These are phyloP conservation scores for Pediacus dermestoides DNA, from an alignment of 2,888 invertebrate genomes.

Conservation along the genomic window DNA sequence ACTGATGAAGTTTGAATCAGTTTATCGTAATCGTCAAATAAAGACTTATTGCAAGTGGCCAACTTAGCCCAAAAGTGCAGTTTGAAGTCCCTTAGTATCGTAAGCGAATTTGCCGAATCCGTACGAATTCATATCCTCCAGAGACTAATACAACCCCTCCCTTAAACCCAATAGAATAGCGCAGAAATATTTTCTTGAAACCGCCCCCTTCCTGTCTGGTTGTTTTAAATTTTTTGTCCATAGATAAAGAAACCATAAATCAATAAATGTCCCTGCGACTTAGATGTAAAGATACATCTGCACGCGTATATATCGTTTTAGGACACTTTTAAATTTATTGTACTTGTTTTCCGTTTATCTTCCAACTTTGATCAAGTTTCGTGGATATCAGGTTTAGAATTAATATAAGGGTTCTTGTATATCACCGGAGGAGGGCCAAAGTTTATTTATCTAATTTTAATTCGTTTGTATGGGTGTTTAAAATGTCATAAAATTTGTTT, in stretches of 20 bases:
- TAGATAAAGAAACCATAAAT: conserved; percentile 32
- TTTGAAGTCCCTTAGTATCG: conserved; percentile 29
- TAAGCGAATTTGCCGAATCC: conserved; percentile 37
- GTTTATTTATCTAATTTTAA: conserved; percentile 19
- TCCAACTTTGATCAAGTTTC: conserved; percentile 15
- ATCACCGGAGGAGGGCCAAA: conserved; percentile 23
- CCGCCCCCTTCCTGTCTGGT: conserved; percentile 24
- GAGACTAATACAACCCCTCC: conserved; percentile 27
- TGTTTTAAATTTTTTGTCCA: conserved; percentile 32
- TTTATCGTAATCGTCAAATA: conserved; percentile 1
- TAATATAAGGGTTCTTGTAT: conserved; percentile 22
- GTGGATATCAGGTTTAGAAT: conserved; percentile 22
- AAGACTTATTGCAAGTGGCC: conserved; percentile 3
- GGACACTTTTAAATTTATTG: conserved; percentile 28
- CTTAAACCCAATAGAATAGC: conserved; percentile 13
- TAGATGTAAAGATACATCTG: conserved; percentile 36
- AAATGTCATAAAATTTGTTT: conserved; percentile 20
- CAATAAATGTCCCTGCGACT: conserved; percentile 29
- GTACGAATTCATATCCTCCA: conserved; percentile 31
- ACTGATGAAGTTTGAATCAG: conserved; percentile 2
- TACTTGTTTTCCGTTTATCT: conserved; percentile 29
- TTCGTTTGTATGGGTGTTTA: conserved; percentile 17
- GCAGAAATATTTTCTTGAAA: conserved; percentile 10
- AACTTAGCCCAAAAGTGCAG: conserved; percentile 10
- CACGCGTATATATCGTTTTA: conserved; percentile 30